Evolutionary conservation across 2,888 invertebrate species (phyloP).

Genomic region (Thelaira solivaga): DNA sequence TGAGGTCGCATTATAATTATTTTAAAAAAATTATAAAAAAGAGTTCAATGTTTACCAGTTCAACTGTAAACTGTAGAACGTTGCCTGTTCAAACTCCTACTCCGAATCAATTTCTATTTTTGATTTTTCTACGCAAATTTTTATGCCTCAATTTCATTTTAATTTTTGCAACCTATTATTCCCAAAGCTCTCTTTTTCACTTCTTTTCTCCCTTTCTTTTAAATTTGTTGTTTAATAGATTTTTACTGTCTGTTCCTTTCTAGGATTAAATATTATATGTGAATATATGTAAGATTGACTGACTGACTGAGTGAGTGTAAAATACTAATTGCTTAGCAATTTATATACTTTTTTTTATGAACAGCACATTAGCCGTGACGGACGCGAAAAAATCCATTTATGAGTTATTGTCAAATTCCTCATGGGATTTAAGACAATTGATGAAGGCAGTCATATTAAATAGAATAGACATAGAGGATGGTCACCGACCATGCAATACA

Average conservation of each 20-base stretch:
- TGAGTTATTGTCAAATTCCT: slow-evolving; percentile 63
- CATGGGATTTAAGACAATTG: slow-evolving; percentile 62
- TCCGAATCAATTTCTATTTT: too few relatives aligned
- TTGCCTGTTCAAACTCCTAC: too few relatives aligned
- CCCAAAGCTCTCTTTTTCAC: background rate
- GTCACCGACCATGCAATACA: slow-evolving; percentile 23
- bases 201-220: too few relatives aligned
- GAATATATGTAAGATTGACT: background rate
- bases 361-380: slow-evolving; percentile 55
- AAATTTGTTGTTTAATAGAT: slow-evolving; percentile 49
- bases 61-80: too few relatives aligned
- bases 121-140: too few relatives aligned
- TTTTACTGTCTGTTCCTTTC: slow-evolving; percentile 6
- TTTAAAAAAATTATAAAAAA: too few relatives aligned
- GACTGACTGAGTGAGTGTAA: slow-evolving; percentile 2
- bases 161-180: background rate
- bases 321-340: slow-evolving; percentile 61
- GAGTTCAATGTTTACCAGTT: too few relatives aligned
- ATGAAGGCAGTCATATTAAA: slow-evolving; percentile 47
- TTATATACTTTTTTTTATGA: slow-evolving; percentile 61
- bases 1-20: too few relatives aligned
- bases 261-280: slow-evolving; percentile 5
- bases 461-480: slow-evolving; percentile 45
- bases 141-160: background rate
- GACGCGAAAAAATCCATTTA: slow-evolving; percentile 61